phyloP scores from a whole-genome alignment of 2,797 vertebrate species.

The Dermochelys coriacea region DNA sequence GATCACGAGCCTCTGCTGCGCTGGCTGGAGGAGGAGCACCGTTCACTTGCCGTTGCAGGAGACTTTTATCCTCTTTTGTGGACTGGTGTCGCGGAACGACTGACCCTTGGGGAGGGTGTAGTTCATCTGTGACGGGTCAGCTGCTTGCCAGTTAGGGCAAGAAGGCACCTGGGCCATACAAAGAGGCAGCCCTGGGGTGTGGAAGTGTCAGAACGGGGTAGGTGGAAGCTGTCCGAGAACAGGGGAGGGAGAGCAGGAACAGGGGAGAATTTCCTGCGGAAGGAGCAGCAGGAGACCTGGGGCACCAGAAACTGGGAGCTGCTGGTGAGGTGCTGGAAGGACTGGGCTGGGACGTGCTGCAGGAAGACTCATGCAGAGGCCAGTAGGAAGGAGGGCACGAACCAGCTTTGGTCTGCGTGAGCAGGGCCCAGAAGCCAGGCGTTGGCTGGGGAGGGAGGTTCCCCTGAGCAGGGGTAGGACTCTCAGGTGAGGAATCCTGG shows the following conservation, averaged over 20 bases:
- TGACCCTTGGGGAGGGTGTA: background rate
- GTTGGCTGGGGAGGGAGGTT: no score
- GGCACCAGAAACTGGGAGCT: background rate
- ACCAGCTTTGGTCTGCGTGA: background rate
- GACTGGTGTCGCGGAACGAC: background rate
- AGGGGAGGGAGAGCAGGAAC: background rate
- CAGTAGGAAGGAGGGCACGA: background rate
- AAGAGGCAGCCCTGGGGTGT: background rate
- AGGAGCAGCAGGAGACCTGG: background rate
- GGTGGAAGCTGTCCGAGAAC: background rate
- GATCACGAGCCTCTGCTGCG: background rate
- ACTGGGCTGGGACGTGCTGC: background rate
- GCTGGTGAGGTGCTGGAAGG: background rate
- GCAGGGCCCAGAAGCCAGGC: no score
- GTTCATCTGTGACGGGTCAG: background rate
- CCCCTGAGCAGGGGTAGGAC: no score
- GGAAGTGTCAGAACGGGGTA: background rate
- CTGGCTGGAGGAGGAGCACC: background rate
- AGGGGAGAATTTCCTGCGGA: no score
- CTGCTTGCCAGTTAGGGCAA: background rate
- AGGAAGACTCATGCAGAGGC: background rate
- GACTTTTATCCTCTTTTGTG: background rate
- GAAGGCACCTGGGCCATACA: background rate
- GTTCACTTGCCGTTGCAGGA: background rate
- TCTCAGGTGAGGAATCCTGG: background rate